These are phyloP conservation scores for Eumaeus atala DNA, from an alignment of 1,140 invertebrate genomes.

Conservation along the genomic window DNA sequence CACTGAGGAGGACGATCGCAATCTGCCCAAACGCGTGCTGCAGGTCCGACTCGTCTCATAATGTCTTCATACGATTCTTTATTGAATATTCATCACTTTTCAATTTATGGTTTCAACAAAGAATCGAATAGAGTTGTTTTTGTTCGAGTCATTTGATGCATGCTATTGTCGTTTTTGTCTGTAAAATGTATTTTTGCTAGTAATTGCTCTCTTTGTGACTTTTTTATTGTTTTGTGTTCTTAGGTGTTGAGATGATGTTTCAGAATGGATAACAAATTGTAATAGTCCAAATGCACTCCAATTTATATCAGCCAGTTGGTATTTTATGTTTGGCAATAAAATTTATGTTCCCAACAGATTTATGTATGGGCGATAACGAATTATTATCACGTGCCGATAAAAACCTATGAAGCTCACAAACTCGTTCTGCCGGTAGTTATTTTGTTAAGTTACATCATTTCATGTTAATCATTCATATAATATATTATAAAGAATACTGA, in stretches of 20 bases:
- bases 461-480: neutral
- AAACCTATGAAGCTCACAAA: conserved; percentile 2
- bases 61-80: conserved; percentile 39
- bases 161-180: conserved; percentile 45
- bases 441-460: neutral
- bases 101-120: conserved; percentile 32
- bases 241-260: neutral
- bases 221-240: neutral
- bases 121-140: conserved; percentile 37
- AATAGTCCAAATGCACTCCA: neutral
- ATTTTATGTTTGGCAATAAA: conserved; percentile 7
- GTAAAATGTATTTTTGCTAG: conserved; percentile 46
- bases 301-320: neutral
- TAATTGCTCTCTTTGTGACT: neutral
- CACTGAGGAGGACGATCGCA: conserved; percentile 95
- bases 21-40: conserved; percentile 93
- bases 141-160: conserved; percentile 21
- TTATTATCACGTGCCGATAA: conserved; percentile 4
- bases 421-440: neutral
- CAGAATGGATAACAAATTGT: neutral
- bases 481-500: too few species aligned
- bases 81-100: conserved; percentile 29
- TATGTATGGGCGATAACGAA: conserved; percentile 4
- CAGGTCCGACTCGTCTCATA: conserved; percentile 79
- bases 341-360: conserved; percentile 5